Conservation (phyloP, 92 coral and sea anemone species). For the Isaurus tuberculatus region DNA sequence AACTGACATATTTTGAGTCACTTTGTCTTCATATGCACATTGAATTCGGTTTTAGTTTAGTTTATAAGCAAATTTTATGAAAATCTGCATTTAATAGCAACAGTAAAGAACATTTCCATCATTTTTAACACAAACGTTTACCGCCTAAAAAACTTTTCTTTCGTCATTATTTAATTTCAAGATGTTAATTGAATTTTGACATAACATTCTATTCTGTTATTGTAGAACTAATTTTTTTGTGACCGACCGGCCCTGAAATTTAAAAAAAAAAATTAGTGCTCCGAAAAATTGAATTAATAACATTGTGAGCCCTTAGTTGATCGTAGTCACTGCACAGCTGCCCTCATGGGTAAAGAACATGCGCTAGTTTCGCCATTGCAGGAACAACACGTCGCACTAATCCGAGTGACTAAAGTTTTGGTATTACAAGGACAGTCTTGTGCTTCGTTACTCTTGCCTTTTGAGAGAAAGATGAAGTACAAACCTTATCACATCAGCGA, state of each 20-base stretch:
- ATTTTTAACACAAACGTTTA: conserved; percentile 36
- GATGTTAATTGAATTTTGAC: conserved; percentile 36
- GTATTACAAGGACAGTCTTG: conserved; percentile 15
- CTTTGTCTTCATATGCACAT: not conserved
- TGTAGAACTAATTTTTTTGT: conserved; percentile 9
- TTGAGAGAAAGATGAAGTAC: conserved; percentile 11
- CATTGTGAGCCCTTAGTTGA: conserved; percentile 10
- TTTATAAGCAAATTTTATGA: not conserved
- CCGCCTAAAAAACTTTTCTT: conserved; percentile 36
- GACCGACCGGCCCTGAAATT: conserved; percentile 22
- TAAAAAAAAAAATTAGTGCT: conserved; percentile 21
- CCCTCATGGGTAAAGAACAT: conserved; percentile 13
- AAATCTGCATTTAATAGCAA: conserved; percentile 24
- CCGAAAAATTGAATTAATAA: conserved; percentile 6
- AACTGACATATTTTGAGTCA: not conserved
- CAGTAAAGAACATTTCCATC: conserved; percentile 37
- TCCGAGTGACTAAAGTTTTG: conserved; percentile 12
- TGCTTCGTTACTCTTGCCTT: conserved; percentile 13
- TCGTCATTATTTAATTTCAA: conserved; percentile 26
- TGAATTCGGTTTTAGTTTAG: not conserved
- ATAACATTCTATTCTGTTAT: conserved; percentile 14
- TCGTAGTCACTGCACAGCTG: conserved; percentile 17
- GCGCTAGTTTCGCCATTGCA: conserved; percentile 17
- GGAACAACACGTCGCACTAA: conserved; percentile 7
- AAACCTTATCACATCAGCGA: conserved; percentile 9